These are phyloP conservation scores for Ceratina calcarata DNA, from an alignment of 1,140 invertebrate species.

Conservation along the genomic window DNA sequence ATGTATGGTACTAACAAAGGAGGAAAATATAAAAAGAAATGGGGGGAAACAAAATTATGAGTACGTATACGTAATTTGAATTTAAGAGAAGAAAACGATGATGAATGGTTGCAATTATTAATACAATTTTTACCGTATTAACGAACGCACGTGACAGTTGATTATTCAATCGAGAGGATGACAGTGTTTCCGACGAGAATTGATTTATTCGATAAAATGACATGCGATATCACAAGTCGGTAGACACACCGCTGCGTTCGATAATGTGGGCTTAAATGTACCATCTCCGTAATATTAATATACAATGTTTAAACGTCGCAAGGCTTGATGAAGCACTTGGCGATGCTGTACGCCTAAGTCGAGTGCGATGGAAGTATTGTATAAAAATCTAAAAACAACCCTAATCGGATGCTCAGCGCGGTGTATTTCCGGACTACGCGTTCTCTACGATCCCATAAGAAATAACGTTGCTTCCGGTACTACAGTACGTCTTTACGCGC, in stretches of 20 bases:
- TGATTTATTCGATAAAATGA: constrained; percentile 31
- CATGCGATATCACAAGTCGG: not conserved
- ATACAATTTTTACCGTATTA: constrained; percentile 26
- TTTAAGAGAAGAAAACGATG: not conserved
- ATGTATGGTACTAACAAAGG: constrained; percentile 30
- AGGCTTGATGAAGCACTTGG: constrained; percentile 69
- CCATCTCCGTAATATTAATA: constrained; percentile 77
- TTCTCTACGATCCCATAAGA: constrained; percentile 55
- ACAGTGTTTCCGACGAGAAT: not conserved
- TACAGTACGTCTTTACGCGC: constrained; percentile 35
- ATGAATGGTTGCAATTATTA: constrained; percentile 25
- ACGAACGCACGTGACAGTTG: not conserved
- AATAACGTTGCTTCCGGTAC: constrained; percentile 46
- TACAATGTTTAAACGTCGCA: constrained; percentile 73
- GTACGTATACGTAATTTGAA: constrained; percentile 13
- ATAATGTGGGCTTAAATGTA: constrained; percentile 70
- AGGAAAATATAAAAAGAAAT: not conserved
- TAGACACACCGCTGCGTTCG: constrained; percentile 47
- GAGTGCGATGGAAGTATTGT: constrained; percentile 72
- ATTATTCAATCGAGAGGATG: not conserved
- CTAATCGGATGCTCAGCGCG: constrained; percentile 47
- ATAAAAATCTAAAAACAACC: constrained; percentile 72
- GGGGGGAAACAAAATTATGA: not conserved
- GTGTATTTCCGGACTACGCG: constrained; percentile 38
- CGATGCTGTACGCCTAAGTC: constrained; percentile 58